Evolutionary conservation across 2,113 vertebrate species (phyloP).

Genomic region (Macrotus californicus): DNA sequence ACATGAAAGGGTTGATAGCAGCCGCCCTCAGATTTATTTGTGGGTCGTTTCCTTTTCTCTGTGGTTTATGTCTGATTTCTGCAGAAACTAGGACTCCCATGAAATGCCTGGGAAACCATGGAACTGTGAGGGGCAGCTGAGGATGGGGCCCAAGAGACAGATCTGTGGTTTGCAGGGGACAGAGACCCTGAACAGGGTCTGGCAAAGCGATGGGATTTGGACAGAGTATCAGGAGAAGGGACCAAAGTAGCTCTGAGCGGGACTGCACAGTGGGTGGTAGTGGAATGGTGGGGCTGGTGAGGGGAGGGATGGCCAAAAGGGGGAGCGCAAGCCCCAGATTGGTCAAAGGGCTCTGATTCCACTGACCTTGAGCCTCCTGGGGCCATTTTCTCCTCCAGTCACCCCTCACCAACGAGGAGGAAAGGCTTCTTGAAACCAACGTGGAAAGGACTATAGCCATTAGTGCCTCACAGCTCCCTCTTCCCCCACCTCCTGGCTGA

Average conservation of each 20-base stretch:
- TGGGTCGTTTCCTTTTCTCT: background rate
- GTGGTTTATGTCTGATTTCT: background rate
- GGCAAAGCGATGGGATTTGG: background rate
- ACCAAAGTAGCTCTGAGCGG: background rate
- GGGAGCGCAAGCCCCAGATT: background rate
- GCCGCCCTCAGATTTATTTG: background rate
- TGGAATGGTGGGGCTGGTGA: background rate
- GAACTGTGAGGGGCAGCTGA: background rate
- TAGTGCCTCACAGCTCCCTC: background rate
- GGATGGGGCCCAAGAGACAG: background rate
- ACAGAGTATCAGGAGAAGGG: background rate
- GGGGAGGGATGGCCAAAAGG: background rate
- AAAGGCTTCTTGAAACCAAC: background rate
- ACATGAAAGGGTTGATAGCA: background rate
- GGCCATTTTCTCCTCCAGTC: background rate
- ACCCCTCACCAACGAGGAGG: background rate
- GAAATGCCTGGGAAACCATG: background rate
- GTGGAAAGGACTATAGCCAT: fast-evolving
- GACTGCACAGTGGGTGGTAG: fast-evolving
- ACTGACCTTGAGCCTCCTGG: background rate
- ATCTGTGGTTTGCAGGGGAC: background rate
- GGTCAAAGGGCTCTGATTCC: background rate
- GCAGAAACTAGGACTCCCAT: background rate
- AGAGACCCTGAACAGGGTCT: background rate
- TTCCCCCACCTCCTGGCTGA: no score